Base-by-base conservation (phyloP, 2,113 vertebrate species). In the Trichomycterus rosablanca region DNA sequence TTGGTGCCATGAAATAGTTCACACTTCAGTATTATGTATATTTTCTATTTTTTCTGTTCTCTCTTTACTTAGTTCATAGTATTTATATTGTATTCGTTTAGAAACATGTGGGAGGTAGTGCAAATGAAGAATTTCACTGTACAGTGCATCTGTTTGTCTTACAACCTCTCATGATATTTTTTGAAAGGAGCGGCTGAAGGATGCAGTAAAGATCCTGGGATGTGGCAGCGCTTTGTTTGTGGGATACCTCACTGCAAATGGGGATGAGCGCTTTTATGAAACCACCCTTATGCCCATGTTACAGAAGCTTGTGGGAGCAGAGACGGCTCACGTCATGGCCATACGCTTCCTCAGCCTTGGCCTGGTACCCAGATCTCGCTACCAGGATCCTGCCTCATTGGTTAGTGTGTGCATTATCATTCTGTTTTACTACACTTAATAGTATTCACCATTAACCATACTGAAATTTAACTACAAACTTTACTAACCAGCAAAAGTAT, bases 201-300 rank as follows among this genome's bases (percentile, higher is more conserved):
- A 86, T 3, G 78, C 79, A 0, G 64, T 80, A 16, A 74, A 82
- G 65, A 59, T 88, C 63, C 72, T 86, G 26, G 76, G 91, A 12
- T 84, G 89, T 0, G 93, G 93, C 19, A 80, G 87, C 48, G 57
- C 89, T 40, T 67, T 94, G 48, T 92, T 92, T 16, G 63, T 83
- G 26, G 88, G 89, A 18, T 91, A 89, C 74, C 85, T 93, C 73
- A 89, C 87, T 0, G 84, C 65, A 1, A 63, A 66, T 0, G 93
- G 93, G 48, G 92, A 95, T 69, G 92, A 93, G 59, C 78, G 24
- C 59, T 94, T 95, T 78, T 95, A 93, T 4, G 72, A 87, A 9
- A 77, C 82, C n/a, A 77, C 80, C n/a, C 72, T 95, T 64, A 92
- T 95, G 88, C 93, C 93, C 0, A 39, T 80, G 9, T 74, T 92